phyloP scores from a whole-genome alignment of 2,113 vertebrate species.

The Passerina amoena region DNA sequence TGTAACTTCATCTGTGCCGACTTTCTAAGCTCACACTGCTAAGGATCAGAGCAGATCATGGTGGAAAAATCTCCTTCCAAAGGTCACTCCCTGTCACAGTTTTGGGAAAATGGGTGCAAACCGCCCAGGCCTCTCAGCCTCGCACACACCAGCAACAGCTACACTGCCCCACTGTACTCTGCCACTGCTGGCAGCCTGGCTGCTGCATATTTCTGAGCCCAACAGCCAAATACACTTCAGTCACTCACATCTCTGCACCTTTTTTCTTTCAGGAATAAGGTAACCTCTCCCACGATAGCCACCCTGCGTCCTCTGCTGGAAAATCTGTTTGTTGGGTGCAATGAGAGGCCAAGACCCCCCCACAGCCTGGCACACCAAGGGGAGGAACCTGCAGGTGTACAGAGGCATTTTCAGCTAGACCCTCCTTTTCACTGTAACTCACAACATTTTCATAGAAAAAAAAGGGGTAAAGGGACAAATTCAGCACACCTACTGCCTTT shows the following conservation, averaged over 20 bases:
- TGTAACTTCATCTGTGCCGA: slow-evolving; percentile 34
- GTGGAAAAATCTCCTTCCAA: slow-evolving; percentile 27
- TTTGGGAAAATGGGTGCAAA: background rate
- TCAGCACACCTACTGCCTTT: background rate
- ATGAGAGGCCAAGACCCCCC: background rate
- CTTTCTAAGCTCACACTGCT: background rate
- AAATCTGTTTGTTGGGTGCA: background rate
- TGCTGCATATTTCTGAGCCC: background rate
- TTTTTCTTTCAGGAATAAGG: background rate
- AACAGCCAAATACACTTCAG: background rate
- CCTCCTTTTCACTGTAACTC: background rate
- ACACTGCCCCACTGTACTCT: background rate
- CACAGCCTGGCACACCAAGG: background rate
- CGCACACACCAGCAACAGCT: background rate
- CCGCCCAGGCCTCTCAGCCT: background rate
- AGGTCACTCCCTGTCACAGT: background rate
- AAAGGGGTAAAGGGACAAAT: background rate
- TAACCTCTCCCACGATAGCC: background rate
- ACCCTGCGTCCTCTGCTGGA: background rate
- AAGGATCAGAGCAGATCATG: slow-evolving; percentile 18
- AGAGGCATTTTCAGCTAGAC: background rate
- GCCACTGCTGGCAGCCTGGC: background rate
- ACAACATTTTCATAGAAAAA: background rate
- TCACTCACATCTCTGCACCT: background rate
- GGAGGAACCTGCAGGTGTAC: background rate